These are phyloP conservation scores for Crossaster papposus DNA, from an alignment of 53 echinoderm and acorn worm species.

Conservation along the genomic window DNA sequence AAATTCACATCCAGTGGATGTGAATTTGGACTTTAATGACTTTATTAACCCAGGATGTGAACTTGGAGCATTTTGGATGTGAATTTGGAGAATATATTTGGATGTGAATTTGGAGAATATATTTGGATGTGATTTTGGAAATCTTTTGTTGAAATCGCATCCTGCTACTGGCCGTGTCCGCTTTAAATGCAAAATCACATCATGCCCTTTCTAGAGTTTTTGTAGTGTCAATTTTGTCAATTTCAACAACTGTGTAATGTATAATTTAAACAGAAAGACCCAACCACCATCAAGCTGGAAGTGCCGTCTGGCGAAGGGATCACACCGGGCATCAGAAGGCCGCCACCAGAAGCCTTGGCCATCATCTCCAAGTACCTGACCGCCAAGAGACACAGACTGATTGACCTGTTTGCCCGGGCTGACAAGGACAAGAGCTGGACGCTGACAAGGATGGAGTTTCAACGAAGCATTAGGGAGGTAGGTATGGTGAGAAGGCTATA, in stretches of 20 bases:
- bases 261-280: conserved; percentile 8
- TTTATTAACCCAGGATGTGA: too few species aligned
- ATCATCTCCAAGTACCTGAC: conserved; percentile 75
- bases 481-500: neutral
- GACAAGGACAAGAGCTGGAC: conserved; percentile 98
- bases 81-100: too few species aligned
- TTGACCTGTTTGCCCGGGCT: conserved; percentile 87
- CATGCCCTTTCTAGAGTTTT: too few species aligned
- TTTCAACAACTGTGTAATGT: neutral
- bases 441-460: conserved; percentile 78
- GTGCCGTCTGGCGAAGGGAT: neutral
- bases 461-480: conserved; percentile 86
- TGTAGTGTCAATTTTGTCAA: neutral
- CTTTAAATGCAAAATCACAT: too few species aligned
- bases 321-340: conserved; percentile 32
- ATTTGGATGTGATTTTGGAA: too few species aligned
- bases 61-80: too few species aligned
- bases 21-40: too few species aligned
- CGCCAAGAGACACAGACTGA: conserved; percentile 68
- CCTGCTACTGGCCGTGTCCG: too few species aligned
- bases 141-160: too few species aligned
- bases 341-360: conserved; percentile 76
- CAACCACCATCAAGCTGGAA: conserved; percentile 20
- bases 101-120: too few species aligned
- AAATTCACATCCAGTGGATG: too few species aligned